Percentiles rank a stretch among this genome's conserved stretches.
Conservation (phyloP, 64 coral and sea anemone species). For the Montipora capricornis region DNA sequence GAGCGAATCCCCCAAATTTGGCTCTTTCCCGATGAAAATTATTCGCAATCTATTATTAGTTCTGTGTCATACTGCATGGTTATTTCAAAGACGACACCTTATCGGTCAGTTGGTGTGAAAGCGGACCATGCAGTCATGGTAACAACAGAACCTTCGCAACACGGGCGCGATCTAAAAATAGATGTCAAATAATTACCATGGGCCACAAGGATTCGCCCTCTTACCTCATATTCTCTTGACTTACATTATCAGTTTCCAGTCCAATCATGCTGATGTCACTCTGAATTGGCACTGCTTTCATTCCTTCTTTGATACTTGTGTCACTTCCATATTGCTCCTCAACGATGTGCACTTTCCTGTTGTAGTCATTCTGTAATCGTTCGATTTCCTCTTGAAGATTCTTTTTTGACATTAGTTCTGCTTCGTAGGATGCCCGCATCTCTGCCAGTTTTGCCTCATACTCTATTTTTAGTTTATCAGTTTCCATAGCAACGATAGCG, state of each 20-base stretch:
- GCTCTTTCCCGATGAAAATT: too few species aligned
- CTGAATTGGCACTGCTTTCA: conserved; percentile 14
- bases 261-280: conserved; percentile 73
- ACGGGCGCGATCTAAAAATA: too few species aligned
- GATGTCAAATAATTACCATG: too few species aligned
- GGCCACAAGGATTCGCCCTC: too few species aligned
- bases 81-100: too few species aligned
- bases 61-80: too few species aligned
- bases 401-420: conserved; percentile 93
- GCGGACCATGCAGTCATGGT: too few species aligned
- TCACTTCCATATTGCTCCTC: conserved; percentile 81
- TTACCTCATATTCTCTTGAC: background rate
- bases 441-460: conserved; percentile 87
- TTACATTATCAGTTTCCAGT: conserved; percentile 34
- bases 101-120: too few species aligned
- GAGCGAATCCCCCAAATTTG: too few species aligned
- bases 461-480: conserved; percentile 78
- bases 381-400: conserved; percentile 89
- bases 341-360: conserved; percentile 81
- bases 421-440: conserved; percentile 90
- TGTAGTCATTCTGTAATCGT: conserved; percentile 76
- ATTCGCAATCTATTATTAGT: too few species aligned
- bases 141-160: too few species aligned
- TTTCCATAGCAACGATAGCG: conserved; percentile 66
- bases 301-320: conserved; percentile 6